Conservation (phyloP, 2,797 vertebrate species). For the Parotocinclus haroldoi region DNA sequence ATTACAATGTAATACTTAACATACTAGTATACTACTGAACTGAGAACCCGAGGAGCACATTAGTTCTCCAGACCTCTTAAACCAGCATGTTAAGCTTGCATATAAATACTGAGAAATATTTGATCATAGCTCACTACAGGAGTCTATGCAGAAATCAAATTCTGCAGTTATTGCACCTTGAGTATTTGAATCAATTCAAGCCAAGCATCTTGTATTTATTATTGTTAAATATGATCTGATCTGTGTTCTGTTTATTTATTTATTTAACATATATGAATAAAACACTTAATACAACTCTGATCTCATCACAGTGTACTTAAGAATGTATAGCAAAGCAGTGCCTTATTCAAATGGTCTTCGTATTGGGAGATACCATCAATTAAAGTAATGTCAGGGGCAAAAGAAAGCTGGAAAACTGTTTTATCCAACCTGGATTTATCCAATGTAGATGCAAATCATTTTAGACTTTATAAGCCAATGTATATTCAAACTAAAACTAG, state of each 20-base stretch:
- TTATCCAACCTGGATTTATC: too few species aligned
- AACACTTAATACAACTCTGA: neutral
- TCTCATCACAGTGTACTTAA: too few species aligned
- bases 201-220: conserved; percentile 5
- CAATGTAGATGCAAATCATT: too few species aligned
- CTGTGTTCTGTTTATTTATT: conserved; percentile 24
- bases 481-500: too few species aligned
- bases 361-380: too few species aligned
- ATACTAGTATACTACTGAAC: neutral
- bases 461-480: too few species aligned
- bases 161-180: conserved; percentile 4
- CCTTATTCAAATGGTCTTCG: too few species aligned
- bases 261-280: conserved; percentile 19
- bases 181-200: neutral
- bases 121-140: conserved; percentile 24
- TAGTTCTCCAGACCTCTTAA: neutral
- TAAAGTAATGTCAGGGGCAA: too few species aligned
- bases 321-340: too few species aligned
- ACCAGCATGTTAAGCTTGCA: conserved; percentile 31
- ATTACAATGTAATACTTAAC: neutral
- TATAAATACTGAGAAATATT: conserved; percentile 5
- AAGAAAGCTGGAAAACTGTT: too few species aligned
- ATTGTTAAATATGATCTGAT: neutral
- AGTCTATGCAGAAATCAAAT: conserved; percentile 1
- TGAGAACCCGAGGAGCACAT: conserved; percentile 14